These are phyloP conservation scores for Mnemiopsis leidyi DNA, from an alignment of 37 sponge, comb jelly and placozoan genomes.

Conservation along the genomic window DNA sequence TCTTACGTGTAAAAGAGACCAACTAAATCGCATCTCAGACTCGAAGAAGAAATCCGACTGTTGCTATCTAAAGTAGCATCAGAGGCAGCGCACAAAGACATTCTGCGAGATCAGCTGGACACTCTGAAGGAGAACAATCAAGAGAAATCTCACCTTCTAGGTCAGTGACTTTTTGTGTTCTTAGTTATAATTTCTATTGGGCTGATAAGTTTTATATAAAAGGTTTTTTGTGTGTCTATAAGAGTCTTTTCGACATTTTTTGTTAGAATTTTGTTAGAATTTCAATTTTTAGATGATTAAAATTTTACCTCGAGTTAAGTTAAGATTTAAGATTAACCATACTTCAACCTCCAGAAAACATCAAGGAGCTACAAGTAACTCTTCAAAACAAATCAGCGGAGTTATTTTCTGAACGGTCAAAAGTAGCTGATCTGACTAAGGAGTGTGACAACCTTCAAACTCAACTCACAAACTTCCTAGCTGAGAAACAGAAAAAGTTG, in stretches of 20 bases:
- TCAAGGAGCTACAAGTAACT: conserved; percentile 10
- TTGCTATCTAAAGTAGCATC: conserved; percentile 1
- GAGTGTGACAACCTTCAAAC: not conserved
- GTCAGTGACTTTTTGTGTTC: too few species aligned
- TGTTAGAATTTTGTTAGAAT: too few species aligned
- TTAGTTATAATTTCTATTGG: too few species aligned
- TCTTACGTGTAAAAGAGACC: too few species aligned
- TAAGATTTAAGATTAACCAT: too few species aligned
- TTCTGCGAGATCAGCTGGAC: conserved; percentile 19
- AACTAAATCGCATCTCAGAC: not conserved
- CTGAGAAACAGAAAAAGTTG: conserved; percentile 30
- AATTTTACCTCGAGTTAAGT: too few species aligned
- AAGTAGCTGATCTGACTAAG: not conserved
- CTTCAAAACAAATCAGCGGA: not conserved
- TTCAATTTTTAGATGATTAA: too few species aligned
- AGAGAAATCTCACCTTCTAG: conserved; percentile 29
- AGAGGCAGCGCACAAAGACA: conserved; percentile 37
- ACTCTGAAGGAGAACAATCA: conserved; percentile 35
- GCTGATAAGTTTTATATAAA: too few species aligned
- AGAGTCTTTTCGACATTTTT: too few species aligned
- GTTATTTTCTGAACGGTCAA: not conserved
- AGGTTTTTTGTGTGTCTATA: too few species aligned
- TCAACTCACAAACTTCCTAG: not conserved
- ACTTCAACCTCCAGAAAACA: not conserved
- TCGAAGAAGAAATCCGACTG: conserved; percentile 17